These are phyloP conservation scores for Aurelia aurita complex sp. Pacific DNA, from an alignment of 30 jellyfish, hydroid and myxozoan species.

Conservation along the genomic window DNA sequence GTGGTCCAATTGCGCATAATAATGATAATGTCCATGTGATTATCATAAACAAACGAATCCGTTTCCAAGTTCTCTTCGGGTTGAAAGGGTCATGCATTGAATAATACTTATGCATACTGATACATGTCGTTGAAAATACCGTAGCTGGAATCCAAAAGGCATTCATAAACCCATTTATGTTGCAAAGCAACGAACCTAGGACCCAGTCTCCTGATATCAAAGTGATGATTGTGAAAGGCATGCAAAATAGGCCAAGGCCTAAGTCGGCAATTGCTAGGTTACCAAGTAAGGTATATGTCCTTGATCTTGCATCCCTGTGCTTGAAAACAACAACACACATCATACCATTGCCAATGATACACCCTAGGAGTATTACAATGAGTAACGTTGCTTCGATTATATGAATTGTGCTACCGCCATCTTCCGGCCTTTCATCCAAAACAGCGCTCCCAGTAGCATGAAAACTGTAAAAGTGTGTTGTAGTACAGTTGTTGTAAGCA, in stretches of 20 bases:
- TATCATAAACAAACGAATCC: conserved; percentile 30
- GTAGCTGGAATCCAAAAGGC: conserved; percentile 74
- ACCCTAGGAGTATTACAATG: conserved; percentile 11
- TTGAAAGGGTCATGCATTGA: conserved; percentile 58
- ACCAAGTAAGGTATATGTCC: conserved; percentile 54
- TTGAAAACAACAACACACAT: conserved; percentile 49
- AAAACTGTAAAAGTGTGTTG: too few species aligned
- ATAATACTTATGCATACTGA: conserved; percentile 47
- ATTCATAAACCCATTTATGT: conserved; percentile 57
- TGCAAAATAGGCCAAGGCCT: conserved; percentile 66
- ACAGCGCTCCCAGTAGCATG: too few species aligned
- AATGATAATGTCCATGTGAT: conserved; percentile 49
- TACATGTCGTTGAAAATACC: conserved; percentile 56
- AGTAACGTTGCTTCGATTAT: conserved; percentile 37
- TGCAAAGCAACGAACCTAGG: conserved; percentile 47
- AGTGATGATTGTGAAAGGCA: conserved; percentile 56
- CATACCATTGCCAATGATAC: conserved; percentile 56
- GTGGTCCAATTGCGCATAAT: conserved; percentile 56
- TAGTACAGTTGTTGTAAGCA: too few species aligned
- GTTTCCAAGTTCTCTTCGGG: conserved; percentile 39
- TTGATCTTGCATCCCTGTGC: conserved; percentile 30
- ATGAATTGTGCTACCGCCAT: too few species aligned
- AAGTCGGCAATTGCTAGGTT: conserved; percentile 63
- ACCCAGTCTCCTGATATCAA: conserved; percentile 44
- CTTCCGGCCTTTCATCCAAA: too few species aligned